These are phyloP conservation scores for Oedothorax gibbosus DNA, from an alignment of 1,140 invertebrate species.

Conservation along the genomic window DNA sequence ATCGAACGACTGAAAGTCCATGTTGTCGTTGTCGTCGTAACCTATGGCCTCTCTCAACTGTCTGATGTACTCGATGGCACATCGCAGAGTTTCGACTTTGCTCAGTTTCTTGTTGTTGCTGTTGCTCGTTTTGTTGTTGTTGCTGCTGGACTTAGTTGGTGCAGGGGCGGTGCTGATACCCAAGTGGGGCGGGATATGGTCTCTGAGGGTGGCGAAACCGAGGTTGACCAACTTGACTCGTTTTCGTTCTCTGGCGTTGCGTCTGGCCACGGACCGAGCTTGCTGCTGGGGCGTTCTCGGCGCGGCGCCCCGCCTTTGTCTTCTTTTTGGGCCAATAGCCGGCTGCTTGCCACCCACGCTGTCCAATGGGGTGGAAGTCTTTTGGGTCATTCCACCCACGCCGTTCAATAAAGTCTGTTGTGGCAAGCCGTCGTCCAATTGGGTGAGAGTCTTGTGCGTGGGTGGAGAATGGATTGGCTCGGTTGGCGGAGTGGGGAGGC, in stretches of 20 bases:
- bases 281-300: slow-evolving; percentile 57
- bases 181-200: slow-evolving; percentile 60
- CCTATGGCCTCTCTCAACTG: slow-evolving; percentile 76
- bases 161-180: slow-evolving; percentile 62
- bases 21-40: slow-evolving; percentile 72
- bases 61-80: slow-evolving; percentile 93
- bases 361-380: slow-evolving; percentile 34
- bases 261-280: slow-evolving; percentile 66
- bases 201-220: slow-evolving; percentile 60
- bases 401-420: slow-evolving; percentile 28
- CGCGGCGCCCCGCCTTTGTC: slow-evolving; percentile 23
- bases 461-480: slow-evolving; percentile 13
- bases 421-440: slow-evolving; percentile 26
- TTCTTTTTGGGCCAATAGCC: slow-evolving; percentile 32
- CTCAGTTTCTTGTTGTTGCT: slow-evolving; percentile 85
- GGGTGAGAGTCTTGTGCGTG: slow-evolving; percentile 23
- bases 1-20: not conserved
- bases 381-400: slow-evolving; percentile 34
- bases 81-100: slow-evolving; percentile 92
- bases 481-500: not conserved
- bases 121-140: slow-evolving; percentile 64
- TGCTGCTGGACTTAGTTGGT: slow-evolving; percentile 63
- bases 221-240: slow-evolving; percentile 69
- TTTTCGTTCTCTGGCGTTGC: slow-evolving; percentile 70
- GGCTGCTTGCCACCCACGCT: slow-evolving; percentile 32